Percentiles rank a stretch among this genome's conserved stretches.
phyloP scores from a whole-genome alignment of 1,140 invertebrate genomes.

The Paramacrobiotus metropolitanus region DNA sequence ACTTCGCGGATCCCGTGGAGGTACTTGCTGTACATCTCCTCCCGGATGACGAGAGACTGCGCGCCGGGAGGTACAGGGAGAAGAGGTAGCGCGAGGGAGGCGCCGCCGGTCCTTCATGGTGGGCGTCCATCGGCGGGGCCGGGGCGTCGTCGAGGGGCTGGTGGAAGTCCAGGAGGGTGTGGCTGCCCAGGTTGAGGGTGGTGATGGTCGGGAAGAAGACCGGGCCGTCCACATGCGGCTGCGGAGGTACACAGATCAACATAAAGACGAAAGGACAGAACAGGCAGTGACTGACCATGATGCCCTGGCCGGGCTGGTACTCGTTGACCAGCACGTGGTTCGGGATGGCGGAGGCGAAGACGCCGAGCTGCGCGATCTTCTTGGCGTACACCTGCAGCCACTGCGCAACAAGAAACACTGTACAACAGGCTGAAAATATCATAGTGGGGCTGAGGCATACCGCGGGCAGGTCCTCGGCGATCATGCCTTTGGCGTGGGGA shows the following conservation, averaged over 20 bases:
- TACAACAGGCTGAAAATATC: neutral
- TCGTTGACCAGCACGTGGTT: slow-evolving; percentile 95
- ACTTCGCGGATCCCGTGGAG: slow-evolving; percentile 68
- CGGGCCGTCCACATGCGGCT: slow-evolving; percentile 80
- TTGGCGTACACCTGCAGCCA: slow-evolving; percentile 54
- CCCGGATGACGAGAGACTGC: slow-evolving; percentile 66
- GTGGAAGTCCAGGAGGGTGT: slow-evolving; percentile 65
- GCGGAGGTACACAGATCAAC: slow-evolving; percentile 14
- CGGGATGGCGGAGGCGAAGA: slow-evolving; percentile 46
- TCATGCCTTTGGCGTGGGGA: slow-evolving; percentile 76
- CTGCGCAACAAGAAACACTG: slow-evolving; percentile 25
- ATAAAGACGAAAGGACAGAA: slow-evolving; percentile 9
- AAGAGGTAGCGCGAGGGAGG: slow-evolving; percentile 22
- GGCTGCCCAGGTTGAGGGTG: slow-evolving; percentile 70
- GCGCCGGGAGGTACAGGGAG: slow-evolving; percentile 50
- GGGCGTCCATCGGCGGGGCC: slow-evolving; percentile 3
- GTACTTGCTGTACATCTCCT: slow-evolving; percentile 55
- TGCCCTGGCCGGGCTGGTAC: slow-evolving; percentile 73
- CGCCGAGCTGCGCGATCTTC: slow-evolving; percentile 39
- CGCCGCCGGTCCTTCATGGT: slow-evolving; percentile 9
- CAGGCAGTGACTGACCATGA: slow-evolving; percentile 35
- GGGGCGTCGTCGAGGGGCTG: slow-evolving; percentile 20
- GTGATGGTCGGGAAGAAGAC: slow-evolving; percentile 75
- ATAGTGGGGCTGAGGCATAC: slow-evolving; percentile 19
- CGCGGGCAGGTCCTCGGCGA: slow-evolving; percentile 58